A percentile compares a stretch with the other conserved stretches of the same genome.
These are phyloP conservation scores for Ecdyonurus torrentis DNA, from an alignment of 2,888 invertebrate genomes.

Conservation along the genomic window DNA sequence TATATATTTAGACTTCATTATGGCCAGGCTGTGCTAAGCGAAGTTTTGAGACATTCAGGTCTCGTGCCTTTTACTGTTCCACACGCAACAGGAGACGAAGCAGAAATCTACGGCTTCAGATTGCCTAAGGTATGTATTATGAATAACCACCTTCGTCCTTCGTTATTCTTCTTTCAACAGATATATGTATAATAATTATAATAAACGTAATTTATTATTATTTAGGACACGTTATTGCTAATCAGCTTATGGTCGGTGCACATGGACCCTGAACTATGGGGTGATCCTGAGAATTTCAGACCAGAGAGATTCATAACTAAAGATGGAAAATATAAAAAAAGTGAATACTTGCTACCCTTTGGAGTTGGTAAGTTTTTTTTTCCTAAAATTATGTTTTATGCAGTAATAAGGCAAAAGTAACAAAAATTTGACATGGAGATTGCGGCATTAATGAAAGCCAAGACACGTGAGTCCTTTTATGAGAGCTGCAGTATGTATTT, in stretches of 20 bases:
- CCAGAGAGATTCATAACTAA: not conserved
- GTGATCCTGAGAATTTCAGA: slow-evolving; percentile 1
- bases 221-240: too few relatives aligned
- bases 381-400: not conserved
- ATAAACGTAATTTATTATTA: too few relatives aligned
- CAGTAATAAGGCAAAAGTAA: too few relatives aligned
- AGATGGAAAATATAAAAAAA: not conserved
- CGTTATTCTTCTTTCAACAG: too few relatives aligned
- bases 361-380: not conserved
- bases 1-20: not conserved
- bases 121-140: not conserved
- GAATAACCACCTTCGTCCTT: too few relatives aligned
- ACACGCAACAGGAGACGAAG: not conserved
- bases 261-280: not conserved
- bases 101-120: not conserved
- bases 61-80: not conserved
- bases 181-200: too few relatives aligned
- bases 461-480: too few relatives aligned
- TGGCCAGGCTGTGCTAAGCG: not conserved
- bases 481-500: too few relatives aligned
- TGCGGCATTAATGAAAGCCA: too few relatives aligned
- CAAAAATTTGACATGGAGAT: too few relatives aligned
- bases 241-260: not conserved
- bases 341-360: not conserved
- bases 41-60: not conserved